These are phyloP conservation scores for Aphidius gifuensis DNA, from an alignment of 1,140 invertebrate genomes.

Conservation along the genomic window DNA sequence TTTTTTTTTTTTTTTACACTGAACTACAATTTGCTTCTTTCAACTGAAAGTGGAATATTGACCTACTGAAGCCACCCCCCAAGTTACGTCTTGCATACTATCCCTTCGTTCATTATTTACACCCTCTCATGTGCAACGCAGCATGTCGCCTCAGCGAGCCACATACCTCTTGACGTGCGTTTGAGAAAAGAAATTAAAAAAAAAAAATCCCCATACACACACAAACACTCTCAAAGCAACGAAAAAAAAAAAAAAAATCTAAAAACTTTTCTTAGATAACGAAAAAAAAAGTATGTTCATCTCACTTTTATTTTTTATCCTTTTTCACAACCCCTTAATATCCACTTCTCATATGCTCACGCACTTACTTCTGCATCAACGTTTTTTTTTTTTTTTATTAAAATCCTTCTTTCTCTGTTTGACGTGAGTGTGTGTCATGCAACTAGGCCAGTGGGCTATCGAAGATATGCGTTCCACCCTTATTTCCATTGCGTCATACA, in stretches of 20 bases:
- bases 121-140: conserved; percentile 26
- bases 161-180: conserved; percentile 13
- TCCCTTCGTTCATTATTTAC: conserved; percentile 48
- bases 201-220: conserved; percentile 6
- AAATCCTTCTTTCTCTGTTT: conserved; percentile 16
- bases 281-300: conserved; percentile 15
- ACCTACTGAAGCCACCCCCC: conserved; percentile 39
- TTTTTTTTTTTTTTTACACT: too few species aligned
- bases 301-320: conserved; percentile 16
- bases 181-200: conserved; percentile 19
- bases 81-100: conserved; percentile 29
- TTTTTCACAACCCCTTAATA: background rate
- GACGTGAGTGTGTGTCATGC: conserved; percentile 7
- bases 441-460: conserved; percentile 42
- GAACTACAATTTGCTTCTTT: too few species aligned
- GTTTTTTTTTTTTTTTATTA: conserved; percentile 34
- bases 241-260: conserved; percentile 11
- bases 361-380: background rate
- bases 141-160: conserved; percentile 5
- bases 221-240: conserved; percentile 14
- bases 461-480: conserved; percentile 15
- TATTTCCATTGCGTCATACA: conserved; percentile 1
- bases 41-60: conserved; percentile 33
- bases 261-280: conserved; percentile 19
- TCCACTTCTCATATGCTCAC: background rate